phyloP scores from a whole-genome alignment of 2,113 vertebrate species.

The Muntiacus muntjak region DNA sequence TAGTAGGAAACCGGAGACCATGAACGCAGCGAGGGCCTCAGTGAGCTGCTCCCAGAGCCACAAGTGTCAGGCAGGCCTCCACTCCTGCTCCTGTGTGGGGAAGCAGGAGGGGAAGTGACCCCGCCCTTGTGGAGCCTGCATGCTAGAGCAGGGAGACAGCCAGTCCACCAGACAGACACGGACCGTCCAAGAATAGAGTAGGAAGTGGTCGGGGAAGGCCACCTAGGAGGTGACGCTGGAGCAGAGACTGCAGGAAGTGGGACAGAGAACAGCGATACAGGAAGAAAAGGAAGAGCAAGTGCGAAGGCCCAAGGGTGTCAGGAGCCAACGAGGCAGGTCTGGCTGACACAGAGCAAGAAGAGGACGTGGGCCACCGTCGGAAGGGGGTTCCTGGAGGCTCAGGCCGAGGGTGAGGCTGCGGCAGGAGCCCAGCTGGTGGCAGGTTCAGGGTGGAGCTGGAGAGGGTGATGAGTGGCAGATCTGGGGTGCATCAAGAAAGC shows the following conservation, averaged over 20 bases:
- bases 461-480: rapidly evolving
- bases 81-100: not conserved
- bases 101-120: rapidly evolving
- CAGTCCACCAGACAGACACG: rapidly evolving
- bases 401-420: not conserved
- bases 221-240: not conserved
- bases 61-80: not conserved
- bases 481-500: not conserved
- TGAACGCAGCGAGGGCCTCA: not conserved
- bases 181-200: rapidly evolving
- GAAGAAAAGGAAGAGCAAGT: not conserved
- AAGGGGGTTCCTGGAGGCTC: not conserved
- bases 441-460: not conserved
- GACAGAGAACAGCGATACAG: rapidly evolving
- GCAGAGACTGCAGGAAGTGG: not conserved
- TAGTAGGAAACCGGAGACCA: not conserved
- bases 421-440: rapidly evolving
- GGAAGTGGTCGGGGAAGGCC: not conserved
- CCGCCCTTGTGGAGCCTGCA: not conserved
- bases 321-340: rapidly evolving
- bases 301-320: rapidly evolving
- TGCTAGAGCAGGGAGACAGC: too few species aligned
- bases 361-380: rapidly evolving
- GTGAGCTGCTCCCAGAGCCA: not conserved
- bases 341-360: not conserved